Percentiles rank a stretch among this genome's conserved stretches.
These are phyloP conservation scores for Xylocopa sonorina DNA, from an alignment of 1,140 invertebrate species.

Conservation along the genomic window DNA sequence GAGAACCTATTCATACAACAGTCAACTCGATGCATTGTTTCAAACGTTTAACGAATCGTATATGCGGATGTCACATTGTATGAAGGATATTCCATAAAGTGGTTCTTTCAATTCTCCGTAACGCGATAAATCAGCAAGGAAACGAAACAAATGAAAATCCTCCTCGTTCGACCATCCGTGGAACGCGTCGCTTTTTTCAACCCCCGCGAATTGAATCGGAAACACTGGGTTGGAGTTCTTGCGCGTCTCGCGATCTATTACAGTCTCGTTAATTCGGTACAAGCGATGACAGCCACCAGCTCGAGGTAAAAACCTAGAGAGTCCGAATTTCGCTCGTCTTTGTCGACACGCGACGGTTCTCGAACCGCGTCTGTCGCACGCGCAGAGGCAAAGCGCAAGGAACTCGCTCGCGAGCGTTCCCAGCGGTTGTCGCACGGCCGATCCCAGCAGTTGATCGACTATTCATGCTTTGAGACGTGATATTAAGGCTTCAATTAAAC, in stretches of 20 bases:
- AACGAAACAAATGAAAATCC: neutral
- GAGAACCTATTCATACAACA: neutral
- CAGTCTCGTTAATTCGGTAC: constrained; percentile 25
- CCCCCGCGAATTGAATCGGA: neutral
- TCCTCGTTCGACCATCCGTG: neutral
- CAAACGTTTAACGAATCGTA: constrained; percentile 1
- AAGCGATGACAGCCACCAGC: constrained; percentile 1
- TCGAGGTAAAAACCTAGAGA: constrained; percentile 42
- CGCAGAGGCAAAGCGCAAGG: neutral
- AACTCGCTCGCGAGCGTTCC: neutral
- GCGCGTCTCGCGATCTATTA: constrained; percentile 10
- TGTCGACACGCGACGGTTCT: constrained; percentile 7
- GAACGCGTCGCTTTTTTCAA: neutral
- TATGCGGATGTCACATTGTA: too few species aligned
- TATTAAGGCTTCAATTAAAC: constrained; percentile 70
- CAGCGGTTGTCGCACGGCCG: constrained; percentile 55
- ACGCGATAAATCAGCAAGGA: neutral
- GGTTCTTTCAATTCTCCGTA: too few species aligned
- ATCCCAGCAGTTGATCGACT: constrained; percentile 39
- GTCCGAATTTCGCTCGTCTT: constrained; percentile 57
- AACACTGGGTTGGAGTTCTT: constrained; percentile 11
- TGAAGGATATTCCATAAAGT: too few species aligned
- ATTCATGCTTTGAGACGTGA: constrained; percentile 63
- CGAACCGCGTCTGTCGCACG: neutral
- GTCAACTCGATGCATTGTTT: neutral